Percentiles rank a stretch among this genome's conserved stretches.
Conservation (phyloP, 2,888 invertebrate species). For the Phragmatobia fuliginosa region DNA sequence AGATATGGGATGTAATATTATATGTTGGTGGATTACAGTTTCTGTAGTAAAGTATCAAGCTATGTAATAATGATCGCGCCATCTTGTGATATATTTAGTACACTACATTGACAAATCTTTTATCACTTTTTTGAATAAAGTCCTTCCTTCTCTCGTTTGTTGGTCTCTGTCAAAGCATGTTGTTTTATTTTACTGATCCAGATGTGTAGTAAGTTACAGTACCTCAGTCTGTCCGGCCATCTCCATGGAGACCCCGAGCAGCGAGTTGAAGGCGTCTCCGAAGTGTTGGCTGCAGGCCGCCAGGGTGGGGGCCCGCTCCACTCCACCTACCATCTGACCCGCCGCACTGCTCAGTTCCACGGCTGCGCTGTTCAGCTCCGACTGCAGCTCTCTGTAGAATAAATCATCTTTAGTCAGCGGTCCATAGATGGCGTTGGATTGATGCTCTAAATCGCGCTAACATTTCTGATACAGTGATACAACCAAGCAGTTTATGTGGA, state of each 20-base stretch:
- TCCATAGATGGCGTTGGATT: background rate
- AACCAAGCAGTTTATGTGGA: too few species aligned
- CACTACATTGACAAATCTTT: too few species aligned
- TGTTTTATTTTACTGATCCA: too few species aligned
- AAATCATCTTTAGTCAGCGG: background rate
- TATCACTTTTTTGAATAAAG: too few species aligned
- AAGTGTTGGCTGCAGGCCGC: constrained; percentile 92
- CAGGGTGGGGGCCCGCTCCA: constrained; percentile 89
- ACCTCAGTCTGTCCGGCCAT: constrained; percentile 93
- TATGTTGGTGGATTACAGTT: too few species aligned
- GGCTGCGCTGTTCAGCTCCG: constrained; percentile 94
- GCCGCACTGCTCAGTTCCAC: constrained; percentile 93
- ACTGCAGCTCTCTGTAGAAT: constrained; percentile 90
- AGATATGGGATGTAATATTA: too few species aligned
- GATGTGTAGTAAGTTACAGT: too few species aligned
- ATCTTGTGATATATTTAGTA: too few species aligned
- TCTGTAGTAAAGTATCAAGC: too few species aligned
- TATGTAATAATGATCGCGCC: too few species aligned
- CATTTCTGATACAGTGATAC: background rate
- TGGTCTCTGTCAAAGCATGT: too few species aligned
- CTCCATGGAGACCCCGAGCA: constrained; percentile 93
- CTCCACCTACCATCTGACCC: constrained; percentile 92
- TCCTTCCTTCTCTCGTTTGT: too few species aligned
- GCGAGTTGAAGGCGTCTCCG: constrained; percentile 91
- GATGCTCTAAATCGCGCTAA: background rate